Evolutionary conservation across 2,888 invertebrate genomes (phyloP), one percentile per base, ranked within the genome.

Genomic region (Ichneumon xanthorius): DNA sequence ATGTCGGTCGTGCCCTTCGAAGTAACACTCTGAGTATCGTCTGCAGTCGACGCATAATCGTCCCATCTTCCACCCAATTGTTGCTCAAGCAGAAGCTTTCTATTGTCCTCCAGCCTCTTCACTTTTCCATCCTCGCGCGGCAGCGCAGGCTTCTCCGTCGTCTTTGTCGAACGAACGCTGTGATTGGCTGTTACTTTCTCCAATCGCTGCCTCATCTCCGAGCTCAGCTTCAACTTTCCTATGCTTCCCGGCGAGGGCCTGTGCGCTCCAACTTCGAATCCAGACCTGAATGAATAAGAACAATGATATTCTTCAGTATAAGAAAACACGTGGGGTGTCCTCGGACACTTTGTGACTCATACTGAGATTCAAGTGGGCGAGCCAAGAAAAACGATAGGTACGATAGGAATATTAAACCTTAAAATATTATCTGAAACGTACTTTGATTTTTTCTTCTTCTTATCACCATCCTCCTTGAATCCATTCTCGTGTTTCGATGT

Each of bases 161-260:
- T 97, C 6, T 97, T 96, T 14, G 97, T 97, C 0, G 96, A 96
- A 30, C 98, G 95, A 0, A 98, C 97, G 2, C 98, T 98, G 93
- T 98, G 98, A 89, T 97, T 97, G 0, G 98, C 97, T 0, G 98
- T 98, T 0, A 98, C 98, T 92, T 97, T 96, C 93, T 98, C 98
- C 84, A 98, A 93, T 87, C 98, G 95, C 91, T 98, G 97, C 16
- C 98, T 96, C 98, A 98, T 98, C 94, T 98, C 98, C 0, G 97
- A 97, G 91, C 98, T 98, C 9, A 98, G 95, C 90, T 98, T 97
- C 0, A 98, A 94, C 93, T 98, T 98, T 0, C 98, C 98, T 4
- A 98, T 97, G 92, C 98, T 98, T 2, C 98, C 98, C 0, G 98
- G 98, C 0, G 97, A 96, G 0, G 97, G 97, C 58, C 97, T 95